Conservation (phyloP, 2,888 invertebrate genomes). For the Aspidiotus destructor region DNA sequence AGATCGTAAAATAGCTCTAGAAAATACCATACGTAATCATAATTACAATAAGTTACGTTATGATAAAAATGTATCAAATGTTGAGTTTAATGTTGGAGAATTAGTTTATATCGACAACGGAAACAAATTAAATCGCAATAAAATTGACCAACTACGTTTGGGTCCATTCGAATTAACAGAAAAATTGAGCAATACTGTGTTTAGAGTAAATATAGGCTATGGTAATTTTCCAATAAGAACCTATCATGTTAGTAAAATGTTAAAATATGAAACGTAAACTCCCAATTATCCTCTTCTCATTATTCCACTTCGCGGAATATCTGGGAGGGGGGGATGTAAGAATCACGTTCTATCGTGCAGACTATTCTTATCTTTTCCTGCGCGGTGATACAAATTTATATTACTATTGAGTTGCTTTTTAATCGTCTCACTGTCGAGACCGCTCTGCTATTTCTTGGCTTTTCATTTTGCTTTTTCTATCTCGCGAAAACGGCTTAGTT, state of each 20-base stretch:
- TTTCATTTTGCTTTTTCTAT: too few species aligned
- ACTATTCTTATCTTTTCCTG: too few species aligned
- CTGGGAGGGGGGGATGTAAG: slow-evolving; percentile 8
- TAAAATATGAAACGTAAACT: neutral
- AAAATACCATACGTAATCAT: neutral
- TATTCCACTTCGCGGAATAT: neutral
- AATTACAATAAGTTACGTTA: neutral
- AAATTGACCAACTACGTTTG: neutral
- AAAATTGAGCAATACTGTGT: neutral
- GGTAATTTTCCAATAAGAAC: neutral
- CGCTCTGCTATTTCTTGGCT: too few species aligned
- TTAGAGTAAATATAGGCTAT: neutral
- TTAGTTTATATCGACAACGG: slow-evolving; percentile 18
- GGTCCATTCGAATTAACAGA: neutral
- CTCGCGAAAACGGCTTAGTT: too few species aligned
- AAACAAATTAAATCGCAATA: slow-evolving; percentile 1
- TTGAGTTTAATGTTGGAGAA: slow-evolving; percentile 10
- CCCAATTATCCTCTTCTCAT: neutral
- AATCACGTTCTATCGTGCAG: too few species aligned
- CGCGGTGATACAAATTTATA: too few species aligned
- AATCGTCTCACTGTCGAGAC: too few species aligned
- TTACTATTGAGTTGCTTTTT: too few species aligned
- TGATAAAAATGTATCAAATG: neutral
- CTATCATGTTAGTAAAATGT: slow-evolving; percentile 1
- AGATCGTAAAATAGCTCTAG: slow-evolving; percentile 5